A percentile compares a stretch with the other conserved stretches of the same genome.
Evolutionary conservation across 1,140 invertebrate genomes (phyloP).

Genomic region (Wasmannia auropunctata): DNA sequence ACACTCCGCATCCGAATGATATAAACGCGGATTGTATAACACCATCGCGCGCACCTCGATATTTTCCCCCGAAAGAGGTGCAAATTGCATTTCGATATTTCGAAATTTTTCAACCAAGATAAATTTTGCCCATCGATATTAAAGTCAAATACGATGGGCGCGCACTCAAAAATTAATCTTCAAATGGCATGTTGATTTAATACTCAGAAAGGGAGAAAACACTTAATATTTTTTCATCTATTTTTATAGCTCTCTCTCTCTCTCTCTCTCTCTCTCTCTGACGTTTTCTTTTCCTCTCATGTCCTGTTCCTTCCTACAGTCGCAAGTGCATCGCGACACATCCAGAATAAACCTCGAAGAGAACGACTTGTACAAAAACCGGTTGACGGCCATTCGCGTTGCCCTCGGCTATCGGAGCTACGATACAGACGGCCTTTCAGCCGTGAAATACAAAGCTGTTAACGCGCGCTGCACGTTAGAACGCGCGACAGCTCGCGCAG

Average conservation of each 20-base stretch:
- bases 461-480: constrained; percentile 58
- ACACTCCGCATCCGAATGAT: not conserved
- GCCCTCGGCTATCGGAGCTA: constrained; percentile 41
- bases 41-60: not conserved
- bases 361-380: constrained; percentile 50
- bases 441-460: constrained; percentile 66
- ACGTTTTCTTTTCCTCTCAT: no score
- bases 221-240: not conserved
- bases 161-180: not conserved
- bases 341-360: constrained; percentile 34
- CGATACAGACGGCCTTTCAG: constrained; percentile 58
- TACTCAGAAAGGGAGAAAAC: not conserved
- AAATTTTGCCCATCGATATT: constrained; percentile 4
- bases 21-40: not conserved
- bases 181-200: not conserved
- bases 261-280: constrained; percentile 4
- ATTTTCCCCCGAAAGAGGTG: not conserved
- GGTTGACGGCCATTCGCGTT: constrained; percentile 28
- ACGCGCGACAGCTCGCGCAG: constrained; percentile 52
- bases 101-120: not conserved
- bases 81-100: constrained; percentile 7
- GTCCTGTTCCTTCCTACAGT: not conserved
- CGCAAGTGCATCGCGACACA: not conserved
- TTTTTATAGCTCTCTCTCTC: not conserved
- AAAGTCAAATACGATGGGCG: not conserved